Percentiles rank a stretch among this genome's conserved stretches.
phyloP scores from a whole-genome alignment of 1,140 invertebrate species.

The Anastatus disparis region DNA sequence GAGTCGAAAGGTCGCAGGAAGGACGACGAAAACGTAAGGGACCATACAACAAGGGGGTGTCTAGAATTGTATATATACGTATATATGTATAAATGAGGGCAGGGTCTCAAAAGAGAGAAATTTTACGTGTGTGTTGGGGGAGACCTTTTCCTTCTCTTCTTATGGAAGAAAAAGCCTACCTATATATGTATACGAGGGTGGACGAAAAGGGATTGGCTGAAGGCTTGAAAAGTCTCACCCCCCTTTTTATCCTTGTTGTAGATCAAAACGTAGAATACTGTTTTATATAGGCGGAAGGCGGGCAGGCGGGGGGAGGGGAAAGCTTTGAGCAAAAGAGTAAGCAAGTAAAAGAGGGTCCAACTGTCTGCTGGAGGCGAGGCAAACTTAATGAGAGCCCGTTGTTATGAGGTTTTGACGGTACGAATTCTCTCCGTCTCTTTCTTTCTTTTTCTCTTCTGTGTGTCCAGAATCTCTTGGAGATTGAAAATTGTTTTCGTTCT shows the following conservation, averaged over 20 bases:
- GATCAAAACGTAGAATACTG: slow-evolving; percentile 31
- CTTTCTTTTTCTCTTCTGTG: neutral
- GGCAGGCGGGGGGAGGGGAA: neutral
- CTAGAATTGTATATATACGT: too few relatives aligned
- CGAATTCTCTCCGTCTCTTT: slow-evolving; percentile 6
- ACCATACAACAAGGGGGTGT: too few relatives aligned
- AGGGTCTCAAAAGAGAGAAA: slow-evolving; percentile 27
- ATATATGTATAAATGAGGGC: too few relatives aligned
- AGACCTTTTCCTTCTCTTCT: slow-evolving; percentile 27
- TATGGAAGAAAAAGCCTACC: neutral
- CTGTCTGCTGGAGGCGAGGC: slow-evolving; percentile 37
- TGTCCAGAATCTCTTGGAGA: slow-evolving; percentile 18
- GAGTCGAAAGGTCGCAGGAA: slow-evolving; percentile 40
- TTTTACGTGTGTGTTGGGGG: too few relatives aligned
- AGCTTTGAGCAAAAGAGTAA: too few relatives aligned
- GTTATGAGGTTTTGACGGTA: slow-evolving; percentile 39
- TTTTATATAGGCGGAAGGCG: neutral
- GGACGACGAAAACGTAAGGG: too few relatives aligned
- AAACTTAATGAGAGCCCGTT: slow-evolving; percentile 44
- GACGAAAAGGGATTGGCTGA: slow-evolving; percentile 33
- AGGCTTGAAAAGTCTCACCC: slow-evolving; percentile 7
- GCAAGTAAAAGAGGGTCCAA: slow-evolving; percentile 25
- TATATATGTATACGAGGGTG: too few relatives aligned
- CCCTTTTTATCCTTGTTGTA: too few relatives aligned
- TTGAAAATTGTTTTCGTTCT: slow-evolving; percentile 44